Evolutionary conservation across 2,888 invertebrate species (phyloP).

Genomic region (Phyto melanocephala): DNA sequence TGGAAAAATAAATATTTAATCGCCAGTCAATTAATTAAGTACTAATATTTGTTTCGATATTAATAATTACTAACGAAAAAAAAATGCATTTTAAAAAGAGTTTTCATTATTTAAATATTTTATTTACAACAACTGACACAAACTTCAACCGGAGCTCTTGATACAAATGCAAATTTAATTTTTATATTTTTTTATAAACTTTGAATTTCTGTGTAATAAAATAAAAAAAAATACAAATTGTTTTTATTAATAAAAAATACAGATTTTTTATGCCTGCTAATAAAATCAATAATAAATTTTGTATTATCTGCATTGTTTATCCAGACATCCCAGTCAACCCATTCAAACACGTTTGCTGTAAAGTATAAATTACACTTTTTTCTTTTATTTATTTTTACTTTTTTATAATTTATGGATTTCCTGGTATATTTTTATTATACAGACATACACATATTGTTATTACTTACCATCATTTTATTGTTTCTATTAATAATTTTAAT

Average conservation of each 20-base stretch:
- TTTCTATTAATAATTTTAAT: conserved; percentile 39
- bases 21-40: neutral
- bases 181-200: too few relatives aligned
- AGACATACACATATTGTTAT: neutral
- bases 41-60: neutral
- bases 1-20: neutral
- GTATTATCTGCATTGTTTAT: neutral
- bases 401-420: conserved; percentile 38
- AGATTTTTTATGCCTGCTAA: too few relatives aligned
- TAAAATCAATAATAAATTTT: conserved; percentile 15
- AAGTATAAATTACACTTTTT: conserved; percentile 5
- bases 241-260: too few relatives aligned
- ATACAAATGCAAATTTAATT: neutral
- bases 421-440: conserved; percentile 23
- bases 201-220: too few relatives aligned
- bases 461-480: conserved; percentile 13
- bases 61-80: neutral
- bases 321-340: neutral
- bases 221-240: too few relatives aligned
- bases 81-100: too few relatives aligned
- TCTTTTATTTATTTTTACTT: neutral
- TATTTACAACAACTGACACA: too few relatives aligned
- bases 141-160: too few relatives aligned
- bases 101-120: neutral
- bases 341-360: neutral